Conservation (phyloP, 2,113 vertebrate genomes). For the mouse (Mus musculus) region GRCm39 chrX:145397001-145397500, state of each 20-base stretch:
- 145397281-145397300: neutral
- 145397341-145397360: neutral
- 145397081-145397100: too few relatives aligned
- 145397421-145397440: constrained; percentile 33
- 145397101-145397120: too few relatives aligned
- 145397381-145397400: constrained; percentile 27
- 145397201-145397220: constrained; percentile 11
- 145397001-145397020: too few relatives aligned
- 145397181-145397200: neutral
- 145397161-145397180: neutral
- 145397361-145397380: constrained; percentile 34
- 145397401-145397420: constrained; percentile 37
- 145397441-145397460: constrained; percentile 56
- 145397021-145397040: too few relatives aligned
- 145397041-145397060: too few relatives aligned
- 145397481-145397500: constrained; percentile 43
- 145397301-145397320: neutral
- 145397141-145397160: neutral
- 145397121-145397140: too few relatives aligned
- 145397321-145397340: neutral
- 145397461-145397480: constrained; percentile 70
- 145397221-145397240: neutral
- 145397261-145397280: neutral
- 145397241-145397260: neutral
- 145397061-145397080: too few relatives aligned